phyloP scores from a whole-genome alignment of 2,797 vertebrate species.

The Oreortyx pictus region DNA sequence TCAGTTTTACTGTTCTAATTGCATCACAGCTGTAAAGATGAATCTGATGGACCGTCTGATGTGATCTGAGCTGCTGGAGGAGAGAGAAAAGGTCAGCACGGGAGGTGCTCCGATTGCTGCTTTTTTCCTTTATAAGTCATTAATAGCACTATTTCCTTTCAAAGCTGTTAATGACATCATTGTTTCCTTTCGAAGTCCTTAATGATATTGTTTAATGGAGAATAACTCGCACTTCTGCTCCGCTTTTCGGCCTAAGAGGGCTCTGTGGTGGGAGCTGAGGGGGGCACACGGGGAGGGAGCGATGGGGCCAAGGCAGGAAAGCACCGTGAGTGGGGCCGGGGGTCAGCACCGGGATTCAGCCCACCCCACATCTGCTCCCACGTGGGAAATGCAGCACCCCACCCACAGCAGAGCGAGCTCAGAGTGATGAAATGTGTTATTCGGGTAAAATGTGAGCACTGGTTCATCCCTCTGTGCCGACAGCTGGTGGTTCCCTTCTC shows the following conservation, averaged over 20 bases:
- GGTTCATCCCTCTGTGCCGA: accelerated
- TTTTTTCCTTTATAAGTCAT: neutral
- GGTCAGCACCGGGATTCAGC: too few species aligned
- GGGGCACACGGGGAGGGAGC: constrained; percentile 28
- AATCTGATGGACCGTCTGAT: accelerated
- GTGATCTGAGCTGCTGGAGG: neutral
- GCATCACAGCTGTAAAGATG: neutral
- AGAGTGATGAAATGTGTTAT: neutral
- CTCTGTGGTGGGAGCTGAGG: neutral
- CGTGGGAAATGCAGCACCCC: accelerated
- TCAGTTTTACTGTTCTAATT: neutral
- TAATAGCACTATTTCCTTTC: neutral
- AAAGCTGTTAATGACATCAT: constrained; percentile 22
- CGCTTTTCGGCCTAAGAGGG: neutral
- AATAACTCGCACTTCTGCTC: neutral
- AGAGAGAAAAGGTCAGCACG: neutral
- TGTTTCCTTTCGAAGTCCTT: constrained; percentile 18
- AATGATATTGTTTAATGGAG: constrained; percentile 12
- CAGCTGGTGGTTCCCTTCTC: neutral
- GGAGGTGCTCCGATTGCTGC: neutral
- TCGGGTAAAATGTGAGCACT: accelerated
- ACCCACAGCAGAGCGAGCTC: accelerated
- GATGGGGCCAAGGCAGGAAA: neutral
- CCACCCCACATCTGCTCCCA: neutral
- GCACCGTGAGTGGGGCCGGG: too few species aligned